Conservation (phyloP, 2,797 vertebrate species). For the Chelon auratus region DNA sequence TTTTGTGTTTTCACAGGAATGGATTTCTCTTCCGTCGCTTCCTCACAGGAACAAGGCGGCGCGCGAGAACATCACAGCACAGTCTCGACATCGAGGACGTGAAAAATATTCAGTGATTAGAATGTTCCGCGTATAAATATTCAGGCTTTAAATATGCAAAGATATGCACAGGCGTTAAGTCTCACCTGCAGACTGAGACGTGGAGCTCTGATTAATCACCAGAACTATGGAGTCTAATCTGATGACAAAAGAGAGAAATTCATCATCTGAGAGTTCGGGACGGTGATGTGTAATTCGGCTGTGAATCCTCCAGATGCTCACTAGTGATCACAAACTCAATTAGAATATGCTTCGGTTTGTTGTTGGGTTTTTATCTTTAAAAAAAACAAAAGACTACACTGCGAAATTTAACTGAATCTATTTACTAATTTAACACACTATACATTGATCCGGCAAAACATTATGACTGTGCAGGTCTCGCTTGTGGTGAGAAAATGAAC, state of each 20-base stretch:
- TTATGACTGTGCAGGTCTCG: too few species aligned
- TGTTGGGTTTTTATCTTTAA: neutral
- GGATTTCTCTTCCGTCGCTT: constrained; percentile 11
- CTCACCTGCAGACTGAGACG: constrained; percentile 64
- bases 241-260: constrained; percentile 41
- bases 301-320: constrained; percentile 25
- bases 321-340: constrained; percentile 41
- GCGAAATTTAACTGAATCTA: neutral
- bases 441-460: too few species aligned
- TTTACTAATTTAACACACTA: too few species aligned
- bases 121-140: constrained; percentile 40
- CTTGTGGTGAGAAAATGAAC: too few species aligned
- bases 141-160: constrained; percentile 70
- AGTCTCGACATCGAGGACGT: constrained; percentile 43
- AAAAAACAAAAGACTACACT: too few species aligned
- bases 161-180: constrained; percentile 58
- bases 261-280: constrained; percentile 15
- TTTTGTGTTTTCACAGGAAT: constrained; percentile 21
- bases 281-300: constrained; percentile 6
- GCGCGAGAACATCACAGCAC: constrained; percentile 4
- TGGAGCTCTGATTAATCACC: constrained; percentile 61
- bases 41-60: constrained; percentile 33
- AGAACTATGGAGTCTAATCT: constrained; percentile 46
- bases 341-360: neutral
- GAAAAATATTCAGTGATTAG: neutral